Evolutionary conservation across 2,888 invertebrate species (phyloP).

Genomic region (Gasteruption jaculator): DNA sequence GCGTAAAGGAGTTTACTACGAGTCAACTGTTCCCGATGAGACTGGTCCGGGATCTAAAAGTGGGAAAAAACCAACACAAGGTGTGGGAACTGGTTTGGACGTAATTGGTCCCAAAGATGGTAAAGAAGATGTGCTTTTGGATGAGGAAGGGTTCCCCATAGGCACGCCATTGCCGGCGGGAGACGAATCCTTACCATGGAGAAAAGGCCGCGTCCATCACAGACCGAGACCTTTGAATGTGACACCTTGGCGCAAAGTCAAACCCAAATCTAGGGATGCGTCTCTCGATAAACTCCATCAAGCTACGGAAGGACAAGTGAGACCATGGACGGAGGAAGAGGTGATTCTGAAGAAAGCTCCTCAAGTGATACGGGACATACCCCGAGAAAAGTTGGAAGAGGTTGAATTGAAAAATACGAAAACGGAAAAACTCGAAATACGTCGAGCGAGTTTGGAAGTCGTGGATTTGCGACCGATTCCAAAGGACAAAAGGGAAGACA

Average conservation of each 20-base stretch:
- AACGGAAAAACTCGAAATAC: slow-evolving; percentile 45
- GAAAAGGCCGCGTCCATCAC: slow-evolving; percentile 41
- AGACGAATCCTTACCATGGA: slow-evolving; percentile 58
- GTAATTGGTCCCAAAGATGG: too few relatives aligned
- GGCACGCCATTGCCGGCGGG: slow-evolving; percentile 45
- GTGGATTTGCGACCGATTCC: slow-evolving; percentile 34
- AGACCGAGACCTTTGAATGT: slow-evolving; percentile 29
- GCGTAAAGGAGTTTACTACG: slow-evolving; percentile 53
- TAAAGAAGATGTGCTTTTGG: slow-evolving; percentile 32
- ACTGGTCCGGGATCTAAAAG: slow-evolving; percentile 43
- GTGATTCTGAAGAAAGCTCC: slow-evolving; percentile 45
- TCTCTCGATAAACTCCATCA: slow-evolving; percentile 37
- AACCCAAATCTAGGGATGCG: slow-evolving; percentile 33
- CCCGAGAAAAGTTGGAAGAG: slow-evolving; percentile 38
- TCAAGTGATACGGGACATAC: slow-evolving; percentile 31
- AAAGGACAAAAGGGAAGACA: slow-evolving; percentile 28
- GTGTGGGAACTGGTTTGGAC: slow-evolving; percentile 32
- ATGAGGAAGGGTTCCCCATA: slow-evolving; percentile 52
- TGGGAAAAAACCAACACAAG: slow-evolving; percentile 31
- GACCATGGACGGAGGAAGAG: slow-evolving; percentile 48
- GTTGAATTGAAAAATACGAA: slow-evolving; percentile 55
- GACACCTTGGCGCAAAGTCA: slow-evolving; percentile 40
- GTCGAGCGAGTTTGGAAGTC: slow-evolving; percentile 28
- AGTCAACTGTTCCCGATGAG: slow-evolving; percentile 45
- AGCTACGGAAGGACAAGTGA: slow-evolving; percentile 28